A percentile compares a stretch with the other conserved stretches of the same genome.
Conservation (phyloP, 2,113 vertebrate species). For the Poicephalus gulielmi region DNA sequence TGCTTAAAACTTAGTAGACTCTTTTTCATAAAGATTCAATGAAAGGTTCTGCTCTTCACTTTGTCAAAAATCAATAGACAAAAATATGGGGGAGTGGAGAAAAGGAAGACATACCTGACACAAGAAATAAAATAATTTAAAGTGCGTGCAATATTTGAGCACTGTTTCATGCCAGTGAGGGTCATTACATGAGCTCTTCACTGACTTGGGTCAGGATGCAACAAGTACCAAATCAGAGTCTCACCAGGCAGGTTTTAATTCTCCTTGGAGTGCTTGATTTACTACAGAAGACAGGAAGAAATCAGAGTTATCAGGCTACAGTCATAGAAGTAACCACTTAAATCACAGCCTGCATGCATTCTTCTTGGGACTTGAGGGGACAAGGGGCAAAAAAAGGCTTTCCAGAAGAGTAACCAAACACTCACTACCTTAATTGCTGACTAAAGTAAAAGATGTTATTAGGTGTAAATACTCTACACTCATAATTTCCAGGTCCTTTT, state of each 20-base stretch:
- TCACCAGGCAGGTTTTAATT: neutral
- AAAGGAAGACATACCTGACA: neutral
- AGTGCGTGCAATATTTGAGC: neutral
- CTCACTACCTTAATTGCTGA: neutral
- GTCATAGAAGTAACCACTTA: neutral
- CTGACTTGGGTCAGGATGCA: neutral
- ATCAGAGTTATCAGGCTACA: neutral
- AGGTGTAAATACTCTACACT: neutral
- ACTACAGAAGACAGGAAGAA: neutral
- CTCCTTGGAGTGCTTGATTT: neutral
- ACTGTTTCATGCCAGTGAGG: neutral
- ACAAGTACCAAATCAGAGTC: neutral
- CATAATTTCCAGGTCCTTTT: neutral
- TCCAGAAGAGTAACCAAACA: neutral
- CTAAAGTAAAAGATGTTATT: neutral
- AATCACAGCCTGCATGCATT: neutral
- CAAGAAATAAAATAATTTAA: neutral
- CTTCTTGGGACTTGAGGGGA: neutral
- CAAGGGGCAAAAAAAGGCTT: neutral
- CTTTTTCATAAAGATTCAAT: neutral
- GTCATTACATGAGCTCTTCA: neutral
- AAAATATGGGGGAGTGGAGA: fast-evolving
- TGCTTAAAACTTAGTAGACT: neutral
- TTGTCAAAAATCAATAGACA: neutral
- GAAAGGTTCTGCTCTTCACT: neutral